Conservation (phyloP, 1,140 invertebrate species). For the Drosophila suzukii region DNA sequence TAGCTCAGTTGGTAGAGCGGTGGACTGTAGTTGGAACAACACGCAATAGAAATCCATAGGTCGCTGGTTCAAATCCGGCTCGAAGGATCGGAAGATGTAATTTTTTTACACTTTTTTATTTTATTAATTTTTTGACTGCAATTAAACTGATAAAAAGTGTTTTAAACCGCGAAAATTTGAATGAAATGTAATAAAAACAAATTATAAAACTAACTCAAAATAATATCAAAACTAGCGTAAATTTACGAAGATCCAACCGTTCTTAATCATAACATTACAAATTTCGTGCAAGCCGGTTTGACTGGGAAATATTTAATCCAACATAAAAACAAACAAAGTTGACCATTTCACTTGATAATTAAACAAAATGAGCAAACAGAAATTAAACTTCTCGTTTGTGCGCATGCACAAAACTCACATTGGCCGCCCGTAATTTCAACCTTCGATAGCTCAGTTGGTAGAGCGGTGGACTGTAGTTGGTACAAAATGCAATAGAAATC, state of each 20-base stretch:
- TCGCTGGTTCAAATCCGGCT: slow-evolving; percentile 90
- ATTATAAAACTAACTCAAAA: too few species aligned
- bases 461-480: slow-evolving; percentile 93
- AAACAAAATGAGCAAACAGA: background rate
- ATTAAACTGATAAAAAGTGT: too few species aligned
- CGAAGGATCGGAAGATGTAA: slow-evolving; percentile 85
- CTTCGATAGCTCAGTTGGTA: slow-evolving; percentile 95
- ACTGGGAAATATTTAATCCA: too few species aligned
- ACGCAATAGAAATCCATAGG: slow-evolving; percentile 86
- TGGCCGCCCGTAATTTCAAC: slow-evolving; percentile 54
- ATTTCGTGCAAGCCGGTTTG: too few species aligned
- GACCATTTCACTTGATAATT: background rate
- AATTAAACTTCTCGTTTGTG: background rate
- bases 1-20: slow-evolving; percentile 95
- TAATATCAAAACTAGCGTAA: too few species aligned
- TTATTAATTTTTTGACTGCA: too few species aligned
- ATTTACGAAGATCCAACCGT: too few species aligned
- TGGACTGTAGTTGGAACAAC: slow-evolving; percentile 89
- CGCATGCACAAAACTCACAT: background rate
- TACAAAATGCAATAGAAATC: slow-evolving; percentile 76
- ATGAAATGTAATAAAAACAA: too few species aligned
- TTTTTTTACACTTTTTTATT: background rate
- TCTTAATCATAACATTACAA: too few species aligned
- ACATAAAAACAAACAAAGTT: background rate
- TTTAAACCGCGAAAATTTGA: too few species aligned